phyloP scores from a whole-genome alignment of 1,140 invertebrate genomes.

The Danaus melanippus region DNA sequence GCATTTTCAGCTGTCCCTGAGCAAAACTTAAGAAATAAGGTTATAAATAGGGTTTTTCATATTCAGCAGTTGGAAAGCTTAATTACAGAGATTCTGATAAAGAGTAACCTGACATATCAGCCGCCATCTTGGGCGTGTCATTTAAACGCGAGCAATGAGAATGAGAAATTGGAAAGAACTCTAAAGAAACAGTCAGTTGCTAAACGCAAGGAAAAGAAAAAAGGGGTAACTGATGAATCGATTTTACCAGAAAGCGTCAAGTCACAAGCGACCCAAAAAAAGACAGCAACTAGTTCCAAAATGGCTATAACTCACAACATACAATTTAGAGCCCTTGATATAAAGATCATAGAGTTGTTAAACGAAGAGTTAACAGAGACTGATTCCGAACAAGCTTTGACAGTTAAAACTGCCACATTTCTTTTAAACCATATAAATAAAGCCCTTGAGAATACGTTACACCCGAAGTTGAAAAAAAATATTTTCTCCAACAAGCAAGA shows the following conservation, averaged over 20 bases:
- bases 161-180: constrained; percentile 33
- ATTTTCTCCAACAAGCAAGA: constrained; percentile 49
- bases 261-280: constrained; percentile 50
- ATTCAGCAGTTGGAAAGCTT: constrained; percentile 75
- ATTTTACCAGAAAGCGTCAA: constrained; percentile 45
- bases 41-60: constrained; percentile 70
- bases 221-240: constrained; percentile 39
- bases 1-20: constrained; percentile 80
- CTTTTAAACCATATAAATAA: constrained; percentile 43
- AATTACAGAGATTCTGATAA: constrained; percentile 58
- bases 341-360: constrained; percentile 45
- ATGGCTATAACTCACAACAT: constrained; percentile 34
- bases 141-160: constrained; percentile 36
- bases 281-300: constrained; percentile 34
- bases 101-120: constrained; percentile 73
- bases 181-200: constrained; percentile 23
- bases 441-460: constrained; percentile 39
- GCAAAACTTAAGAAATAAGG: constrained; percentile 71
- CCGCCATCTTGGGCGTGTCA: constrained; percentile 74
- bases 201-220: constrained; percentile 53
- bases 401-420: constrained; percentile 41
- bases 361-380: constrained; percentile 35
- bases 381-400: constrained; percentile 27
- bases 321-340: constrained; percentile 38
- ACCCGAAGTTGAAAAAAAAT: constrained; percentile 54